A percentile compares a stretch with the other conserved stretches of the same genome.
These are phyloP conservation scores for Timema podura DNA, from an alignment of 2,888 invertebrate genomes.

Conservation along the genomic window DNA sequence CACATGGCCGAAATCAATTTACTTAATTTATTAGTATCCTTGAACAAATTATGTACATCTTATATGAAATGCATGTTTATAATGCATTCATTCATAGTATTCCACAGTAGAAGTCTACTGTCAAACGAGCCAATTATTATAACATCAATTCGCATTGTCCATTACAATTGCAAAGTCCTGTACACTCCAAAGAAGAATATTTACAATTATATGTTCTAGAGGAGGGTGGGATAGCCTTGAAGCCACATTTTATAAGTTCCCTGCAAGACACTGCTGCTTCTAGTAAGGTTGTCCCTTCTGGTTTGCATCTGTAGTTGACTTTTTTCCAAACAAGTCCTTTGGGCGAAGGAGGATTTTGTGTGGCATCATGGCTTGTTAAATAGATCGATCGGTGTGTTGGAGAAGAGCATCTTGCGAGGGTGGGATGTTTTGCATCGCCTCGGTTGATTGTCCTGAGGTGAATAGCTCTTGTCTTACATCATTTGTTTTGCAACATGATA, in stretches of 20 bases:
- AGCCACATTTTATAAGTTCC: background rate
- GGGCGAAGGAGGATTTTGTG: background rate
- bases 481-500: background rate
- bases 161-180: background rate
- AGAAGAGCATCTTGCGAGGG: background rate
- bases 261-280: constrained; percentile 7
- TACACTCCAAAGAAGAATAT: constrained; percentile 8
- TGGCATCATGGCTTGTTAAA: background rate
- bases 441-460: background rate
- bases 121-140: background rate
- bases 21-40: too few species aligned
- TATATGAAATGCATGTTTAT: too few species aligned
- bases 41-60: background rate
- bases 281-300: background rate
- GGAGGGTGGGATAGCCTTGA: background rate
- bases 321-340: background rate
- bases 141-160: background rate
- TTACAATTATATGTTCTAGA: background rate
- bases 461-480: background rate
- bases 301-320: background rate
- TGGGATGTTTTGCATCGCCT: background rate
- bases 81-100: too few species aligned
- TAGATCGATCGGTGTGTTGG: background rate
- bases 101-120: background rate
- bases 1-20: too few species aligned